phyloP scores from a whole-genome alignment of 2,888 invertebrate species.

The Sarcophaga variegata region DNA sequence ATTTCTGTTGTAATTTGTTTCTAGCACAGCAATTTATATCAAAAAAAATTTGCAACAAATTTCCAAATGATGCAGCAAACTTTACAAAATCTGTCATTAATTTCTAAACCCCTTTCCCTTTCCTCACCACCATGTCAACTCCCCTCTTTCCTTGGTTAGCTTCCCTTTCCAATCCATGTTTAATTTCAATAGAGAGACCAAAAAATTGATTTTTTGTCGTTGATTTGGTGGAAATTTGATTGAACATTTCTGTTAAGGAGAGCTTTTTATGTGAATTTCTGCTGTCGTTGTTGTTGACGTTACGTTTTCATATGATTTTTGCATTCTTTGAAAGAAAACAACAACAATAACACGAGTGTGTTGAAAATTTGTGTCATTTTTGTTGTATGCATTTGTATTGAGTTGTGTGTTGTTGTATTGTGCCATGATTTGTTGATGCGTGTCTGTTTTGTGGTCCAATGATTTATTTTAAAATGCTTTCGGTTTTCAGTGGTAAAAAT shows the following conservation, averaged over 20 bases:
- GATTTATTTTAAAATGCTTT: constrained; percentile 60
- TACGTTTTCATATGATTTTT: constrained; percentile 1
- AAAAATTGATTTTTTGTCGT: constrained; percentile 71
- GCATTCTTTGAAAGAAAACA: too few relatives aligned
- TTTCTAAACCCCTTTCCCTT: constrained; percentile 45
- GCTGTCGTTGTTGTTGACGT: constrained; percentile 5
- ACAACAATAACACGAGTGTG: too few relatives aligned
- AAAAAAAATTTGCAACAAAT: constrained; percentile 30
- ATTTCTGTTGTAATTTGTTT: constrained; percentile 40
- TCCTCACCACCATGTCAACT: not conserved
- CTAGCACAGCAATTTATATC: constrained; percentile 3
- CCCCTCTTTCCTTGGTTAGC: not conserved
- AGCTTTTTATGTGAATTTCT: constrained; percentile 4
- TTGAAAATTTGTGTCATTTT: too few relatives aligned
- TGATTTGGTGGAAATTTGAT: constrained; percentile 72
- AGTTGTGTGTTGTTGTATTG: not conserved
- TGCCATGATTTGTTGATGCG: not conserved
- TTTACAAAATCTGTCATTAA: constrained; percentile 25
- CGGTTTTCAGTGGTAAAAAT: constrained; percentile 28
- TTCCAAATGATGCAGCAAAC: constrained; percentile 5
- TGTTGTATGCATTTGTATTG: constrained; percentile 12
- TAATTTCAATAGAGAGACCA: constrained; percentile 44
- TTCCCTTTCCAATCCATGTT: not conserved
- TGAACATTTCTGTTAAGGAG: constrained; percentile 67
- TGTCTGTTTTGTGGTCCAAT: not conserved